Base-by-base conservation (phyloP, 2,888 invertebrate species). In the Hirudinaria manillensis region DNA sequence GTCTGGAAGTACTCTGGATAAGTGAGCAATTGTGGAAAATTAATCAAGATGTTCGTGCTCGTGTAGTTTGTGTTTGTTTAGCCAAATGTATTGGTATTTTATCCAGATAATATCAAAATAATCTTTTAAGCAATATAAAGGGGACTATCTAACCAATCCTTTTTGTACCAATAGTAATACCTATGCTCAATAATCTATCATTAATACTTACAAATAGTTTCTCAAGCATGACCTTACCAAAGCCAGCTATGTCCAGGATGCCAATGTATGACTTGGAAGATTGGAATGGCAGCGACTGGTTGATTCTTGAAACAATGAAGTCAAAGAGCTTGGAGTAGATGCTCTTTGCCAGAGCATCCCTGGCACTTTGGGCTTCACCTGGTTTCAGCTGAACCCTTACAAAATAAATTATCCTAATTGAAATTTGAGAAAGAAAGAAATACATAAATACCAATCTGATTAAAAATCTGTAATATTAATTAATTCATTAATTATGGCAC, bases 201-300 rank as follows among this genome's bases (percentile, higher is more conserved):
- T 45, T 45, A 45, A 45, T 1, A 45, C 3, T 45, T 45, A 45
- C 3, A 45, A 45, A 45, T 45, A 45, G 1, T 6, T 45, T 10
- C 13, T 10, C 13, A 45, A 45, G 16, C 45, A 45, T 45, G 13
- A 45, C 1, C 61, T 68, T 84, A 93, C 93, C 94, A 86, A 99
- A 98, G 0, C 98, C 98, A 78, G 98, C 98, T 81, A 98, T 99
- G 87, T 98, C 98, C 78, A 98, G 87, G 0, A 99, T 94, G 29
- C 85, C 98, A 83, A 99, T 96, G 84, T 95, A 99, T 83, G 92
- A 93, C 76, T 91, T 90, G 0, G 94, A 94, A 0, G 91, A 91
- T 82, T 91, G 90, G 87, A 95, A 96, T n/a, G 98, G 98, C 80
- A 98, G 96, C 83, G 93, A 92, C 84, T 91, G 89, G 88, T 99